Conservation (phyloP, 1,140 invertebrate species). For the Drosophila mojavensis region DNA sequence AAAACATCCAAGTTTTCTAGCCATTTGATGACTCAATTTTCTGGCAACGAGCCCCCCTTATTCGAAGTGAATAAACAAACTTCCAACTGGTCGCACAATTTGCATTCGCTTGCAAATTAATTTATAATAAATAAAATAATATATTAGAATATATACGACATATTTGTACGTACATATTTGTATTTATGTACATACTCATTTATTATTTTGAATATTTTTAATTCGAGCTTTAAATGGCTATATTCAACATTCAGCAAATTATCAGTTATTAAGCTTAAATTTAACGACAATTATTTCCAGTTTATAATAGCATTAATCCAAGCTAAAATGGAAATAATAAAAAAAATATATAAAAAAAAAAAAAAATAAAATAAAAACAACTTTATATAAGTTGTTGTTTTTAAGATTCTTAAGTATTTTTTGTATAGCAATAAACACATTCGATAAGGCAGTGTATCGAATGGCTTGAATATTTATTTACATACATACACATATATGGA, state of each 20-base stretch:
- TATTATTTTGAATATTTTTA: background rate
- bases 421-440: background rate
- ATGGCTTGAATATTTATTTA: too few relatives aligned
- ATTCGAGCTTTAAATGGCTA: conserved; percentile 4
- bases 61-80: conserved; percentile 15
- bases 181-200: too few relatives aligned
- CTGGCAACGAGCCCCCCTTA: conserved; percentile 38
- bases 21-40: conserved; percentile 3
- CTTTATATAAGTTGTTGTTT: background rate
- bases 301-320: background rate
- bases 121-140: conserved; percentile 17
- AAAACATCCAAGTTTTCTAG: conserved; percentile 3
- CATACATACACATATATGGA: background rate
- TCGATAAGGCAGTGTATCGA: too few relatives aligned
- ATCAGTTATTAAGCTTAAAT: background rate
- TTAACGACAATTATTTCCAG: conserved; percentile 5
- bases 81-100: conserved; percentile 32
- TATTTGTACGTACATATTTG: background rate
- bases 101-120: conserved; percentile 36
- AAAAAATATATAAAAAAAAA: background rate
- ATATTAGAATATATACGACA: background rate
- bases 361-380: background rate
- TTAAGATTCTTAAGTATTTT: background rate
- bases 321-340: background rate
- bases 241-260: background rate